Conservation (phyloP, 2,888 invertebrate genomes). For the Sclerodermus sp. region DNA sequence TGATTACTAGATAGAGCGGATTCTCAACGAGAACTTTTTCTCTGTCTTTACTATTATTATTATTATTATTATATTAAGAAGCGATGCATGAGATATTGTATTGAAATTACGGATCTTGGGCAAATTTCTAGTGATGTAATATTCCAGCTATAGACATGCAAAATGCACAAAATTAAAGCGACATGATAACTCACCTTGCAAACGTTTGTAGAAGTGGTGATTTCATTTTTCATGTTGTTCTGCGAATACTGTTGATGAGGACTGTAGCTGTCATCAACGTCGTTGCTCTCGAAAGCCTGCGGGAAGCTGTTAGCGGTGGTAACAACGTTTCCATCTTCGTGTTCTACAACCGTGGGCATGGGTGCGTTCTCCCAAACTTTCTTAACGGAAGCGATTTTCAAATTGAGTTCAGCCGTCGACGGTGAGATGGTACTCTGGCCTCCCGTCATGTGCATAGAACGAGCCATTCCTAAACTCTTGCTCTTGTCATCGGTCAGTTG, state of each 20-base stretch:
- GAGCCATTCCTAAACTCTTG: constrained; percentile 63
- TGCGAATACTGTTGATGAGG: constrained; percentile 62
- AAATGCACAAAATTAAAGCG: constrained; percentile 13
- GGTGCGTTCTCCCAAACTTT: constrained; percentile 76
- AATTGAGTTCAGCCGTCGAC: constrained; percentile 86
- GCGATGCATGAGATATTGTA: constrained; percentile 4
- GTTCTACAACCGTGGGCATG: constrained; percentile 71
- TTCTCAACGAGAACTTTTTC: no score
- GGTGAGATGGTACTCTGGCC: constrained; percentile 75
- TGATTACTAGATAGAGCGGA: constrained; percentile 18
- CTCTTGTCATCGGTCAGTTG: constrained; percentile 75
- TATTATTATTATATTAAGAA: constrained; percentile 4
- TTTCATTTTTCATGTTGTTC: constrained; percentile 59
- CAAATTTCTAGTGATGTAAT: constrained; percentile 45
- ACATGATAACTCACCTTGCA: constrained; percentile 64
- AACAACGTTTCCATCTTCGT: constrained; percentile 61
- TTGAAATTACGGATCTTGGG: constrained; percentile 6
- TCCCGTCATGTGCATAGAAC: constrained; percentile 65
- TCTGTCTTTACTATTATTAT: no score
- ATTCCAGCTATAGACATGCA: constrained; percentile 29
- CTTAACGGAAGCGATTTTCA: constrained; percentile 93
- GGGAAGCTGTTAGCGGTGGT: constrained; percentile 50
- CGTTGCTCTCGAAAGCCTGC: constrained; percentile 57
- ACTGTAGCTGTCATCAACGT: constrained; percentile 61
- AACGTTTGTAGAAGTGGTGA: constrained; percentile 69